Base-by-base conservation (phyloP, 2,888 invertebrate genomes). In the Lasius fuliginosus region DNA sequence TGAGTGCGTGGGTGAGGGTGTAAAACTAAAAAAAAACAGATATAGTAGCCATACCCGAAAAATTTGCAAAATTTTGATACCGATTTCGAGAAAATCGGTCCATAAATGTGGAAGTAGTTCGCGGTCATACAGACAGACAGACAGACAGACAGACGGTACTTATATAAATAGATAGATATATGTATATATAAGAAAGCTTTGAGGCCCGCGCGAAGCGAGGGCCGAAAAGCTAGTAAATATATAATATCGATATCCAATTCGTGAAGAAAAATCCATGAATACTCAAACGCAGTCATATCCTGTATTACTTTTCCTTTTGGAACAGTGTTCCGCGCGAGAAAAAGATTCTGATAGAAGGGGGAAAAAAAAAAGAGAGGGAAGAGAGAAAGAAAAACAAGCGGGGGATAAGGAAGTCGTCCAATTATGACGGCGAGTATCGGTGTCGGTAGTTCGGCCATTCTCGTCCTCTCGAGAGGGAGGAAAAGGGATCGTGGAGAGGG, bases 351-450 rank as follows among this genome's bases (percentile, higher is more conserved):
- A 12, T 11, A 71, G 56, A 58, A 1, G 23, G 49, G 6, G 4
- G 4, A 36, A 36, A 23, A 23, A 23, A n/a, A 12, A 27, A 49
- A 40, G 12, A 56, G 46, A 15, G 27, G 33, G 74, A 15, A 30
- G 49, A 73, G 27, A 68, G 58, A 68, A 56, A 68, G 60, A 74
- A 77, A 60, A 76, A 79, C 62, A 68, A 68, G 75, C 60, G 30
- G 27, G 65, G 77, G 75, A 84, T 83, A 86, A 86, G 87, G 83
- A 90, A 90, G 84, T 89, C 89, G 89, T 90, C 86, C 90, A 88
- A 90, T 90, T 90, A 90, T 86, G 87, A 90, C 85, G 86, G 88
- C 89, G 87, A 90, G 87, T 88, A 90, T 90, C 86, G 87, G 87
- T 90, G 86, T 88, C 89, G 89, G 87, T 85, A 69, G 82, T 90